Evolutionary conservation across 2,888 invertebrate species (phyloP).

Genomic region (Phalangium opilio): DNA sequence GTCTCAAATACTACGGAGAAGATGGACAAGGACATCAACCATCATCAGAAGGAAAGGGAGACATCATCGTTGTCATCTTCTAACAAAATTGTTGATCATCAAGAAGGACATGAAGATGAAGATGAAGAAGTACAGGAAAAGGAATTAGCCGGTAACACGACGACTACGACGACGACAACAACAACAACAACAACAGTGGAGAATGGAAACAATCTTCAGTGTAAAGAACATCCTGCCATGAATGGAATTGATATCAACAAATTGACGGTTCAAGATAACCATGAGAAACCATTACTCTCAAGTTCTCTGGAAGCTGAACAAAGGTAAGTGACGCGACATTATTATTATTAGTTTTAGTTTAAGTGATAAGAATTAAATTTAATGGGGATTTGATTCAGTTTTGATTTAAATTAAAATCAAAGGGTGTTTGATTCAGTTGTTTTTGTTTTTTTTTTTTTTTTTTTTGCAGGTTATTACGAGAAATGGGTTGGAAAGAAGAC

Average conservation of each 20-base stretch:
- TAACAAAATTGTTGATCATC: constrained; percentile 5
- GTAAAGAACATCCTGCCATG: not conserved
- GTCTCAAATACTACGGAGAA: constrained; percentile 11
- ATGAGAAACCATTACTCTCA: constrained; percentile 22
- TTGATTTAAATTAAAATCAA: too few species aligned
- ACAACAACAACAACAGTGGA: too few species aligned
- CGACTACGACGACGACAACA: too few species aligned
- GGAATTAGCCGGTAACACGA: too few species aligned
- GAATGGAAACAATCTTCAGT: too few species aligned
- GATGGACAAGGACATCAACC: constrained; percentile 7
- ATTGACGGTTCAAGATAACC: not conserved
- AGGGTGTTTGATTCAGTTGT: not conserved
- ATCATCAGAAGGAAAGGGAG: constrained; percentile 3
- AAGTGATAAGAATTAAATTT: not conserved
- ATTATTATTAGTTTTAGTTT: not conserved
- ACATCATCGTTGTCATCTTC: too few species aligned
- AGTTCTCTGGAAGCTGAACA: constrained; percentile 32
- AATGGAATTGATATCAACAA: not conserved
- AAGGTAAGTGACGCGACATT: constrained; percentile 20
- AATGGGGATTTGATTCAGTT: too few species aligned
- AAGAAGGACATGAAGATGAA: constrained; percentile 12
- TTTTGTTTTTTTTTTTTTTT: constrained; percentile 4
- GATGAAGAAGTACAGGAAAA: constrained; percentile 18
- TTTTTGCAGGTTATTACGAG: constrained; percentile 26
- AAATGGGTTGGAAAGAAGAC: constrained; percentile 34